Evolutionary conservation across 2,113 vertebrate genomes (phyloP).

Genomic region (Genyomyrus donnyi): DNA sequence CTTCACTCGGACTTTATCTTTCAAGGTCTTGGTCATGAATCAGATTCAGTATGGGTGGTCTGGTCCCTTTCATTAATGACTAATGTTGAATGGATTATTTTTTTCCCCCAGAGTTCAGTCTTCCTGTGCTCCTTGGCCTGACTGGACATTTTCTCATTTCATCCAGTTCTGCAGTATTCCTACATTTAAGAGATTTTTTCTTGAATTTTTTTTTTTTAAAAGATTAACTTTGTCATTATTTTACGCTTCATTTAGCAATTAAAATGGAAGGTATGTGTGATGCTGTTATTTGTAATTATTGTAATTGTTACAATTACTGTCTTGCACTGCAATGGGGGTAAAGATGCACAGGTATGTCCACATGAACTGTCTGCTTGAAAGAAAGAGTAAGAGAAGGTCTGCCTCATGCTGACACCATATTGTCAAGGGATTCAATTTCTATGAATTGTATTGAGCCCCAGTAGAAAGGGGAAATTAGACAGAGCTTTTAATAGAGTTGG

Average conservation of each 20-base stretch:
- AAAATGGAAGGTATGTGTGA: neutral
- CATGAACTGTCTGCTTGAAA: constrained; percentile 2
- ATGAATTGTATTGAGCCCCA: constrained; percentile 9
- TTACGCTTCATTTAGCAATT: neutral
- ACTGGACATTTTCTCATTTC: neutral
- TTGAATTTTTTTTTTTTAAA: neutral
- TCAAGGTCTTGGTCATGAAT: neutral
- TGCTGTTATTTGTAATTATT: neutral
- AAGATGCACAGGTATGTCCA: constrained; percentile 7
- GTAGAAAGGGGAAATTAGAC: constrained; percentile 9
- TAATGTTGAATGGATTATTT: neutral
- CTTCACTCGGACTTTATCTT: neutral
- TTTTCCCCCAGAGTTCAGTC: neutral
- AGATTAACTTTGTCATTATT: neutral
- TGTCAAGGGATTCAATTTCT: constrained; percentile 19
- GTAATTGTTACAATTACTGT: neutral
- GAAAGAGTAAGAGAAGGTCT: neutral
- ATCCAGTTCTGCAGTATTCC: neutral
- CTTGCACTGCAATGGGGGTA: neutral
- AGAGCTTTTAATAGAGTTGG: neutral
- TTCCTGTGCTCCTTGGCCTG: neutral
- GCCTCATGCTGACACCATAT: constrained; percentile 10
- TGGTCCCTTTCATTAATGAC: neutral
- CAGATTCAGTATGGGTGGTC: neutral
- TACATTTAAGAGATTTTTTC: neutral